Percentiles rank a stretch among this genome's conserved stretches.
phyloP scores from a whole-genome alignment of 2,888 invertebrate genomes.

The Coenonympha arcania region DNA sequence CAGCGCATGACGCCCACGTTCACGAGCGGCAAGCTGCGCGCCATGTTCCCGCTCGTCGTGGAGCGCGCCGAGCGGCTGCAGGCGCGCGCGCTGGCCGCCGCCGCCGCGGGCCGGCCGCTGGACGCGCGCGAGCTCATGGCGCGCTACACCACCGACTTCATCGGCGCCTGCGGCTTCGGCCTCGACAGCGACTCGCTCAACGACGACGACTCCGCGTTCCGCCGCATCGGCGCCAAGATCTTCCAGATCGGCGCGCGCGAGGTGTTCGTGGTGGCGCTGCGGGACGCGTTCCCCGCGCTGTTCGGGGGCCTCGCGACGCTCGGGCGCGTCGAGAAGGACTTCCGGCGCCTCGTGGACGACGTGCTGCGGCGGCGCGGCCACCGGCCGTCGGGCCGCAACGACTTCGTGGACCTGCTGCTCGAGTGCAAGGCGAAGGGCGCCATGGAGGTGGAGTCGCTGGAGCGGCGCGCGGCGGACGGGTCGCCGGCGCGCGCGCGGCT shows the following conservation, averaged over 20 bases:
- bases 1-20: conserved; percentile 53
- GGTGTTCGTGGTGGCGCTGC: conserved; percentile 33
- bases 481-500: conserved; percentile 21
- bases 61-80: conserved; percentile 47
- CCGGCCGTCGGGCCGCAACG: conserved; percentile 41
- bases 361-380: conserved; percentile 45
- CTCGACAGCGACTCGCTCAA: conserved; percentile 47
- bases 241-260: conserved; percentile 34
- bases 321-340: conserved; percentile 41
- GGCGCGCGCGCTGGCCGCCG: conserved; percentile 29
- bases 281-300: conserved; percentile 40
- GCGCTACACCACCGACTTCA: conserved; percentile 55
- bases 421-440: conserved; percentile 31
- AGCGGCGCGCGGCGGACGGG: conserved; percentile 26
- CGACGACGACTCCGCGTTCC: conserved; percentile 46
- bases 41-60: conserved; percentile 51
- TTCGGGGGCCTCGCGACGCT: conserved; percentile 39
- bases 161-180: conserved; percentile 54
- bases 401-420: conserved; percentile 34
- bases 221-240: conserved; percentile 43
- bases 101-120: conserved; percentile 32
- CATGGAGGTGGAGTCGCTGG: conserved; percentile 32
- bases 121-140: conserved; percentile 55
- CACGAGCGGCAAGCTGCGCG: conserved; percentile 47
- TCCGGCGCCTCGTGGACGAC: conserved; percentile 38